phyloP scores from a whole-genome alignment of 2,888 invertebrate species.

The Drosophila cognata region DNA sequence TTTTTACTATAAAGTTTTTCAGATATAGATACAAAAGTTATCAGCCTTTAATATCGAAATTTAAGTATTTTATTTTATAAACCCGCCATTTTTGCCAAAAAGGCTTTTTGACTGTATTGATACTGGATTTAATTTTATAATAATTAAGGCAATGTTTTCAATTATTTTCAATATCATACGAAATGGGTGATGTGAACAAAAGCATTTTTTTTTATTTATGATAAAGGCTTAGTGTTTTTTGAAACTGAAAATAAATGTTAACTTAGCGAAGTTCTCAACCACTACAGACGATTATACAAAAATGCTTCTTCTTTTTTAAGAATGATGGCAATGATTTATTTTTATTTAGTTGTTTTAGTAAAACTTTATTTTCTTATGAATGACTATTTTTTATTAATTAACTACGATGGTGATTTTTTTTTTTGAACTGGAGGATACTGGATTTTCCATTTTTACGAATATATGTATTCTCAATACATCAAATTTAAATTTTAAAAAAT shows the following conservation, averaged over 20 bases:
- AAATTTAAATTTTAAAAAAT: not conserved
- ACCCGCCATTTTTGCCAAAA: not conserved
- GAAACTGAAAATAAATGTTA: not conserved
- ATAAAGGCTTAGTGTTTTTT: not conserved
- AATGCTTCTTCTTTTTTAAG: not conserved
- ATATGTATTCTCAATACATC: not conserved
- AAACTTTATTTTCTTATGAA: not conserved
- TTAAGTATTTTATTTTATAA: not conserved
- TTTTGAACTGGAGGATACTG: too few relatives aligned
- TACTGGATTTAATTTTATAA: not conserved
- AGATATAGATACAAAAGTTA: not conserved
- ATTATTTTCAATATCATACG: not conserved
- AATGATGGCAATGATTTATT: not conserved
- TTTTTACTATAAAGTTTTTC: not conserved
- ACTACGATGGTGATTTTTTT: not conserved
- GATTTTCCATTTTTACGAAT: not conserved
- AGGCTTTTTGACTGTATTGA: not conserved
- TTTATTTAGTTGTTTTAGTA: not conserved
- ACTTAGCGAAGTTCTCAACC: not conserved
- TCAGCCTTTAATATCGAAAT: not conserved
- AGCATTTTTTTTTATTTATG: not conserved
- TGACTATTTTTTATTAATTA: not conserved
- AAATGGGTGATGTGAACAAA: not conserved
- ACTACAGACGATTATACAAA: not conserved
- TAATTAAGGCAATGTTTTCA: not conserved